Evolutionary conservation across 2,113 vertebrate species (phyloP).

Genomic region (Salvator merianae): DNA sequence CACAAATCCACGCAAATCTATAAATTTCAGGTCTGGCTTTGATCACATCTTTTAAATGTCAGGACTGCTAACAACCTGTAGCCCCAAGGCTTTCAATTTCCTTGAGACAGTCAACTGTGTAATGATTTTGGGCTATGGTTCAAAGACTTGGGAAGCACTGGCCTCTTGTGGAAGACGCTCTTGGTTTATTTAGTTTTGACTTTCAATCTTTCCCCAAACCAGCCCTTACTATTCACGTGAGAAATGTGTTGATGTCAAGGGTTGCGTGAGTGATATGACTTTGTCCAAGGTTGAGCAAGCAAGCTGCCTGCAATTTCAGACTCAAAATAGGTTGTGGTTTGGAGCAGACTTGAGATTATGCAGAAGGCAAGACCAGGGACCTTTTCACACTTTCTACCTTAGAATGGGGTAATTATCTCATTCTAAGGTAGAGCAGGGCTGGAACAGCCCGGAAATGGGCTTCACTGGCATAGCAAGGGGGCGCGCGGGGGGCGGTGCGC

Average conservation of each 20-base stretch:
- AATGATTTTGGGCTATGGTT: background rate
- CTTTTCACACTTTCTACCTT: too few relatives aligned
- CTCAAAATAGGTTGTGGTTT: background rate
- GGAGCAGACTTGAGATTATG: background rate
- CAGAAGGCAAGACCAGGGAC: background rate
- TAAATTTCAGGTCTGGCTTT: background rate
- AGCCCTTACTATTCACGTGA: background rate
- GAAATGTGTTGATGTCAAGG: slow-evolving; percentile 1
- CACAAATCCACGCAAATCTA: background rate
- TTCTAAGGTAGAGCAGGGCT: too few relatives aligned
- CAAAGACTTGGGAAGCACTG: background rate
- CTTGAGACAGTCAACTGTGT: slow-evolving; percentile 1
- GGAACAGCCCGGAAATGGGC: too few relatives aligned
- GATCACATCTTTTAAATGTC: background rate
- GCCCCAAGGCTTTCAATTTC: background rate
- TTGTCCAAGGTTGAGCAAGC: background rate
- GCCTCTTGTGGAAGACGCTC: background rate
- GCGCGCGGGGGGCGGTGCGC: too few relatives aligned
- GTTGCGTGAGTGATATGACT: background rate
- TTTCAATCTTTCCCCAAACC: slow-evolving; percentile 12
- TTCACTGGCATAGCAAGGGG: too few relatives aligned
- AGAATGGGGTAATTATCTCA: too few relatives aligned
- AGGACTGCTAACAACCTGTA: background rate
- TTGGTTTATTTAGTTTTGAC: background rate
- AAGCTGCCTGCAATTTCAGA: background rate